Conservation (phyloP, 2,888 invertebrate genomes). For the Meliscaeva auricollis region DNA sequence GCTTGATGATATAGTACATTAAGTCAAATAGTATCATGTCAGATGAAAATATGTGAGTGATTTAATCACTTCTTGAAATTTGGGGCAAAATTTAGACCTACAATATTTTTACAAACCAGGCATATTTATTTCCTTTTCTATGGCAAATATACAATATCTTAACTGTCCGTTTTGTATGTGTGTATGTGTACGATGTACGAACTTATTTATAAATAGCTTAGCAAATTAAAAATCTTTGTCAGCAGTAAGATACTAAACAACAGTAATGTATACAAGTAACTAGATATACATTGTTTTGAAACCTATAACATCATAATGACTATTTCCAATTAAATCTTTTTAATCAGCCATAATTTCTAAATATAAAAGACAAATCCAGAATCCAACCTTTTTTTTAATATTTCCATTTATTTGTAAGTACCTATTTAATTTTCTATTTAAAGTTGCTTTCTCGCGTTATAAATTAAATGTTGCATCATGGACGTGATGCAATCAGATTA, state of each 20-base stretch:
- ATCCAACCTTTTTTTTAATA: no score
- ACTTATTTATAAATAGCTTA: no score
- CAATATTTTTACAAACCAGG: neutral
- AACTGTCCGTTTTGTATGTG: neutral
- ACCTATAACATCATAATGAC: no score
- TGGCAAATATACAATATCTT: neutral
- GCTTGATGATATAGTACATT: constrained; percentile 8
- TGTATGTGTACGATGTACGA: no score
- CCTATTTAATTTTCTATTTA: neutral
- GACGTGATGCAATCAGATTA: neutral
- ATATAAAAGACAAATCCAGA: no score
- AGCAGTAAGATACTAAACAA: no score
- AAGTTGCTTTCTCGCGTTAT: neutral
- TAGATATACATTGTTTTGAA: no score
- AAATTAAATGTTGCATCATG: neutral
- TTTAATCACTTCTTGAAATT: neutral
- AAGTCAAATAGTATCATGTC: neutral
- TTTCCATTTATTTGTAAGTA: no score
- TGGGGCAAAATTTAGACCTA: neutral
- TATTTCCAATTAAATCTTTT: no score
- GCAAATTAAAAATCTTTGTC: no score
- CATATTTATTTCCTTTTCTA: neutral
- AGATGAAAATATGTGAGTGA: neutral
- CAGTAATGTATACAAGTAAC: no score
- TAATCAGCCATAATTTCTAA: no score